phyloP scores from a whole-genome alignment of 2,113 vertebrate genomes.

The Protobothrops flavoviridis region DNA sequence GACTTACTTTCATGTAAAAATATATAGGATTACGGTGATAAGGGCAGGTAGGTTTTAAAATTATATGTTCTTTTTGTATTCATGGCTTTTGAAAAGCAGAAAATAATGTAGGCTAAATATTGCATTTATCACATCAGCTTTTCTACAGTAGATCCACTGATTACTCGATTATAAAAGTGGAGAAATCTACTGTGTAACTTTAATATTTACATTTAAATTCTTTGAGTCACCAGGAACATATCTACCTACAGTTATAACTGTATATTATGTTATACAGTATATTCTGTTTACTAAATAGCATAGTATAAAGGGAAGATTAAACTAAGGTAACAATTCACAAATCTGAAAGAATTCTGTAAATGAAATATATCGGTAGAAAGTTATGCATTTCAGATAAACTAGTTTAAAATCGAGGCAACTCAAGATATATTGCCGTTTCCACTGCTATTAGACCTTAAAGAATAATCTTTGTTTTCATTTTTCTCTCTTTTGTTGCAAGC shows the following conservation, averaged over 20 bases:
- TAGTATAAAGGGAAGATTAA: not conserved
- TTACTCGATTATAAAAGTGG: not conserved
- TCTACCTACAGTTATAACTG: not conserved
- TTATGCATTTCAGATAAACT: not conserved
- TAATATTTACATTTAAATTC: not conserved
- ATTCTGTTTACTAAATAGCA: not conserved
- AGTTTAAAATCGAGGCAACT: not conserved
- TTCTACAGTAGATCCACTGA: not conserved
- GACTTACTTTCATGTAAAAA: not conserved
- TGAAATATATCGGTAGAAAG: not conserved
- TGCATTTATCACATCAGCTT: not conserved
- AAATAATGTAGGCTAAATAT: not conserved
- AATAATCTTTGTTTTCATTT: not conserved
- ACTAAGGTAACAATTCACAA: not conserved
- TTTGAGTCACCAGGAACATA: not conserved
- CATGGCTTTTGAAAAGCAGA: not conserved
- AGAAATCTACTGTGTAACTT: not conserved
- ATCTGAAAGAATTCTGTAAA: not conserved
- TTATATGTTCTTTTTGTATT: not conserved
- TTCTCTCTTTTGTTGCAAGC: not conserved
- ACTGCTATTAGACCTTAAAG: not conserved
- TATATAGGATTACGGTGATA: too few relatives aligned
- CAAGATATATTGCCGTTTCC: not conserved
- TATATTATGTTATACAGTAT: not conserved
- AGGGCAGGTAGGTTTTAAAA: not conserved